Base-by-base conservation (phyloP, 2,113 vertebrate species). In the Eretmochelys imbricata region DNA sequence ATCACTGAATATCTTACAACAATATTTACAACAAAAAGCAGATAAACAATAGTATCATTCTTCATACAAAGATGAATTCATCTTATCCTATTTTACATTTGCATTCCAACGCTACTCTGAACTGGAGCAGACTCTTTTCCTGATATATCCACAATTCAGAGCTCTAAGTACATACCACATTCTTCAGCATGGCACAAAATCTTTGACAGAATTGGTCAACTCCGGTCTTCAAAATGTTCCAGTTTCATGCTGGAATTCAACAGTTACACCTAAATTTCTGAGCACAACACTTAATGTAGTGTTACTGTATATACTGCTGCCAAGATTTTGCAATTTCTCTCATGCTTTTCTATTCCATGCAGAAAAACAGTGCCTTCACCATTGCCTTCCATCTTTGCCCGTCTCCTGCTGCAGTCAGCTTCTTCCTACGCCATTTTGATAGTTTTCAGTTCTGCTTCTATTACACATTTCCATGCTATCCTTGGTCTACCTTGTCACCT, bases 1-100 rank as follows among this genome's bases (percentile, higher is more conserved):
- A 92, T 94, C 69, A 89, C 90, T 93, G 85, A 96, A 96, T 91
- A 91, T 27, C 51, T 81, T 86, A 59, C 46, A 85, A 91, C 38
- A 80, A 22, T 22, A 8, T 54, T 22, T 54, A 54, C 62, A 35
- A 35, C 8, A 19, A 17, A 69, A 69, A n/a, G 62, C 62, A 69
- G 35, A 17, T 5, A 69, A n/a, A 69, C 35, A 35, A 53, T 19
- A 53, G 25, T 27, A n/a, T 17, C 35, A 65, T 69, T 35, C 35
- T 19, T n/a, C 16, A 69, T 69, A n/a, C 6, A 69, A 69, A 69
- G 35, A n/a, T 69, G 14, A n/a, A 19, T 8, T 69, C 2, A 69
- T n/a, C 62, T n/a, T 69, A n/a, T 19, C 16, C 62, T 65, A 62
- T 62, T 62, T 14, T 65, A 65, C 13, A n/a, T 65, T 65, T 65